Percentiles rank a stretch among this genome's conserved stretches.
Conservation (phyloP, 2,888 invertebrate species). For the Bibio marci region DNA sequence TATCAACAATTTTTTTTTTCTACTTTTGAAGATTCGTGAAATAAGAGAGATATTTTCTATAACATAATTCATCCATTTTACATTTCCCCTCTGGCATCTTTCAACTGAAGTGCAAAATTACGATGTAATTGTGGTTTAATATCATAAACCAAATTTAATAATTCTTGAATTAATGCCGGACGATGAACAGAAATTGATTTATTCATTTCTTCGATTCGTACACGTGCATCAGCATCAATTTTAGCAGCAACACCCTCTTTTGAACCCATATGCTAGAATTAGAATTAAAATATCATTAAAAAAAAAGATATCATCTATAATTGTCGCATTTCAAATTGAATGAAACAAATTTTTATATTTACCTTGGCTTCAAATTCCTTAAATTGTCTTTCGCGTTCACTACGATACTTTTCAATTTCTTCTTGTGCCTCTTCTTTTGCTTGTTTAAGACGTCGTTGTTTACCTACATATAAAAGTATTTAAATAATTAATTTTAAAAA, state of each 20-base stretch:
- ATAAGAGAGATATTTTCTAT: too few relatives aligned
- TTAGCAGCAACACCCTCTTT: slow-evolving; percentile 78
- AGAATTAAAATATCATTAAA: background rate
- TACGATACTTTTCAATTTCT: slow-evolving; percentile 85
- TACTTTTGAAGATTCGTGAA: too few relatives aligned
- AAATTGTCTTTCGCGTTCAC: slow-evolving; percentile 72
- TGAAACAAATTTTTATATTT: too few relatives aligned
- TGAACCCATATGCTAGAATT: slow-evolving; percentile 65
- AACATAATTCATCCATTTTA: too few relatives aligned
- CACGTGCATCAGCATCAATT: slow-evolving; percentile 65
- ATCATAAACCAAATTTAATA: slow-evolving; percentile 65
- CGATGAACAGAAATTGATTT: slow-evolving; percentile 50
- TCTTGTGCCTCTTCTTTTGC: slow-evolving; percentile 95
- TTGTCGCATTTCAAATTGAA: too few relatives aligned
- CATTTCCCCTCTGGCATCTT: background rate
- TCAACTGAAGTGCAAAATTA: slow-evolving; percentile 31
- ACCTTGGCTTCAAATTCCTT: slow-evolving; percentile 77
- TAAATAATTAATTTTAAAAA: background rate
- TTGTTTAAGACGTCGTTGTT: slow-evolving; percentile 84
- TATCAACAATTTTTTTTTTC: too few relatives aligned
- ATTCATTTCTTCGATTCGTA: slow-evolving; percentile 71
- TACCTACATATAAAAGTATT: slow-evolving; percentile 39
- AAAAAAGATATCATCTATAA: too few relatives aligned
- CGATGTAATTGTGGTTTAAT: slow-evolving; percentile 77
- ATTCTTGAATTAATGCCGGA: slow-evolving; percentile 56